Evolutionary conservation across 1,140 invertebrate species (phyloP).

Genomic region (Polyergus mexicanus): DNA sequence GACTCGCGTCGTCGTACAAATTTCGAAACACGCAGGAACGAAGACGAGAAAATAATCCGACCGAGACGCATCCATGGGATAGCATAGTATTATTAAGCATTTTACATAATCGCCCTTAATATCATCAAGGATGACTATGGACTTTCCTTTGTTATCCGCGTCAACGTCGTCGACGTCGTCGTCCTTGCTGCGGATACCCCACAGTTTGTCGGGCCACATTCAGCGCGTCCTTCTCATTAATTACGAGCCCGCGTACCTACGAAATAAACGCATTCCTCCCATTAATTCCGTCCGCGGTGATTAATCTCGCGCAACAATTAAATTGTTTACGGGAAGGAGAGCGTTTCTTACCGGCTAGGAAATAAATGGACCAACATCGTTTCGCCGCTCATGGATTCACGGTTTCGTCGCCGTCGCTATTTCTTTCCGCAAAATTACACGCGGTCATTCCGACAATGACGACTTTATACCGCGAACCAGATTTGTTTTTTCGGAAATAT

Average conservation of each 20-base stretch:
- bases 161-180: constrained; percentile 33
- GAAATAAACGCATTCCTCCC: constrained; percentile 78
- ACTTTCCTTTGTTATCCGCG: constrained; percentile 67
- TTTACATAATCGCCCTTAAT: constrained; percentile 73
- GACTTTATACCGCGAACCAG: background rate
- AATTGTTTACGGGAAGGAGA: constrained; percentile 74
- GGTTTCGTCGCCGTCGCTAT: constrained; percentile 44
- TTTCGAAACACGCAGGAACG: constrained; percentile 43
- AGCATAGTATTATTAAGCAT: constrained; percentile 73
- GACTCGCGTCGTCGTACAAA: constrained; percentile 28
- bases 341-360: constrained; percentile 59
- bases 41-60: constrained; percentile 46
- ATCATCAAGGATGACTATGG: constrained; percentile 63
- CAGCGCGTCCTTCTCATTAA: constrained; percentile 75
- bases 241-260: constrained; percentile 66
- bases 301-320: constrained; percentile 76
- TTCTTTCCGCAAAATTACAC: constrained; percentile 63
- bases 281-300: constrained; percentile 73
- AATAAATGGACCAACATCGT: constrained; percentile 68
- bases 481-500: background rate
- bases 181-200: constrained; percentile 65
- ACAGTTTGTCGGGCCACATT: constrained; percentile 73
- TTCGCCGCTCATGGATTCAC: constrained; percentile 45
- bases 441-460: constrained; percentile 44
- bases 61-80: constrained; percentile 38